A percentile compares a stretch with the other conserved stretches of the same genome.
Evolutionary conservation across 2,797 vertebrate genomes (phyloP).

Genomic region (Simalia tracyae): DNA sequence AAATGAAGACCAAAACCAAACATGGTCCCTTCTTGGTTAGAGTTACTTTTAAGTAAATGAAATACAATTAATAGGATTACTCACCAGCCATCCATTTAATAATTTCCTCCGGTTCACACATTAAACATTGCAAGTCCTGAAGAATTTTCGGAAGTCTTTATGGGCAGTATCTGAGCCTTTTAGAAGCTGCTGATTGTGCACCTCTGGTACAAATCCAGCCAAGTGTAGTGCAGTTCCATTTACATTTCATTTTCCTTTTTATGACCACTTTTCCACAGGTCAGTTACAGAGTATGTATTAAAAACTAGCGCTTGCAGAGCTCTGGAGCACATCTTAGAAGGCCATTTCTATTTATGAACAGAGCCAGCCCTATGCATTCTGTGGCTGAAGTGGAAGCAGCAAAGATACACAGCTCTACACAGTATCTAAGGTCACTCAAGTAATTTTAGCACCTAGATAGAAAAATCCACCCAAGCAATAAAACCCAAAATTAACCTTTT

Average conservation of each 20-base stretch:
- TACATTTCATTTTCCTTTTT: neutral
- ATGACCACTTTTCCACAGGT: neutral
- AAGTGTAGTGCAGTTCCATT: neutral
- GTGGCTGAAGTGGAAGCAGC: neutral
- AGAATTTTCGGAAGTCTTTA: neutral
- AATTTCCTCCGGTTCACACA: neutral
- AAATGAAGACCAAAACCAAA: neutral
- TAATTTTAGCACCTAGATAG: neutral
- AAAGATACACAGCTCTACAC: neutral
- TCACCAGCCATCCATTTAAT: neutral
- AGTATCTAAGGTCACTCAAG: neutral
- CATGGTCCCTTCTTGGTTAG: neutral
- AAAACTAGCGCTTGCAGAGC: neutral
- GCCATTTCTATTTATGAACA: neutral
- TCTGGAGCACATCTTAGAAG: neutral
- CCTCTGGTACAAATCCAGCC: neutral
- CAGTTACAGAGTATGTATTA: neutral
- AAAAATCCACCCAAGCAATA: neutral
- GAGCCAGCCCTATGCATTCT: neutral
- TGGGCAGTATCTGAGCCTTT: neutral
- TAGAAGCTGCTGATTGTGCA: neutral
- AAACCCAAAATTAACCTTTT: neutral
- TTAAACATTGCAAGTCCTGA: neutral
- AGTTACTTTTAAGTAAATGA: neutral
- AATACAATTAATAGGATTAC: neutral